A percentile compares a stretch with the other conserved stretches of the same genome.
Conservation (phyloP, 64 coral and sea anemone species). For the Montipora efflorescens region DNA sequence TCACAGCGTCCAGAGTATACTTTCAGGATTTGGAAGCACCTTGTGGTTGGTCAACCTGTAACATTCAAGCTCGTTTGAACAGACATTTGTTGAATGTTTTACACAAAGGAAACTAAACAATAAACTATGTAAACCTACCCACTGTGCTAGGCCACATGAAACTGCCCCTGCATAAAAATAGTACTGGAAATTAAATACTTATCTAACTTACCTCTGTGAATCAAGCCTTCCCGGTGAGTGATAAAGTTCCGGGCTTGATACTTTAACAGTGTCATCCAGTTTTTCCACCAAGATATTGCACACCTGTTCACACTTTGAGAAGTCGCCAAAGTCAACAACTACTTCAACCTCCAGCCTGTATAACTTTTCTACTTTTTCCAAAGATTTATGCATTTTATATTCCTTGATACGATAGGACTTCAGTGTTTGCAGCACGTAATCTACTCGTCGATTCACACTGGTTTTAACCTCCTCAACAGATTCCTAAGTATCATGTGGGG, state of each 20-base stretch:
- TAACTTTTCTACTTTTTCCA: conserved; percentile 67
- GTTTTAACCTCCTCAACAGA: conserved; percentile 95
- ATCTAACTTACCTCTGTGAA: conserved; percentile 68
- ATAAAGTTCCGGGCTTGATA: conserved; percentile 84
- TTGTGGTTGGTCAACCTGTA: too few species aligned
- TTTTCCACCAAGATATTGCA: conserved; percentile 96
- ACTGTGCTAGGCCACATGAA: too few species aligned
- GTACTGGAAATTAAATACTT: neutral
- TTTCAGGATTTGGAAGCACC: too few species aligned
- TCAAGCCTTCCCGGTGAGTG: conserved; percentile 81
- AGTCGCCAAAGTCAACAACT: conserved; percentile 87
- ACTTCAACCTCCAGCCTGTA: conserved; percentile 82
- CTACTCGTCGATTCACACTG: conserved; percentile 92
- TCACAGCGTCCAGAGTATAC: too few species aligned
- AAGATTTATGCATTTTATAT: conserved; percentile 75
- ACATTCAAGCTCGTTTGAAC: too few species aligned
- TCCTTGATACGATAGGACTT: conserved; percentile 86
- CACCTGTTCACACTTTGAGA: conserved; percentile 93
- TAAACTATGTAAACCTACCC: too few species aligned
- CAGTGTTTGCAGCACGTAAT: conserved; percentile 96
- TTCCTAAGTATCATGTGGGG: conserved; percentile 54
- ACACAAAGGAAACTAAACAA: too few species aligned
- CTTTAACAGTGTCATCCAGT: conserved; percentile 88
- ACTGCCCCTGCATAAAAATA: neutral
- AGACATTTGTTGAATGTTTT: too few species aligned